Percentiles rank a stretch among this genome's conserved stretches.
phyloP scores from a whole-genome alignment of 2,888 invertebrate genomes.

The Sphecodes monilicornis region DNA sequence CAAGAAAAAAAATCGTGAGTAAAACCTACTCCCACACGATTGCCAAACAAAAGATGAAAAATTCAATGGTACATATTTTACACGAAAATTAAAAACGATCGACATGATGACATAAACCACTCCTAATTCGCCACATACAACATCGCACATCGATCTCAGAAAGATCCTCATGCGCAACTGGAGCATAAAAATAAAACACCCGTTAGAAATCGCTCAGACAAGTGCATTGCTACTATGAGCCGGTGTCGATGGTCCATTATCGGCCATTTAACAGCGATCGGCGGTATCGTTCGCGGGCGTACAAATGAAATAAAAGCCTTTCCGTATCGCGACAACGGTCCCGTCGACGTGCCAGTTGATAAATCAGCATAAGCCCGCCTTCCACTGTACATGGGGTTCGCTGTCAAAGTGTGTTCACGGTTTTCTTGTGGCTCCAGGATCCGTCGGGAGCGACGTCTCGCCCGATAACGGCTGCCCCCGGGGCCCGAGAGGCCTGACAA shows the following conservation, averaged over 20 bases:
- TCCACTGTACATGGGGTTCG: conserved; percentile 12
- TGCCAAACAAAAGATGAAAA: too few relatives aligned
- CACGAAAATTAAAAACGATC: too few relatives aligned
- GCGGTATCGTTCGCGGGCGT: conserved; percentile 15
- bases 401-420: conserved; percentile 37
- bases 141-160: too few relatives aligned
- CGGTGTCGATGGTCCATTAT: conserved; percentile 32
- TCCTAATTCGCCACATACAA: too few relatives aligned
- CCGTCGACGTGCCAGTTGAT: conserved; percentile 33
- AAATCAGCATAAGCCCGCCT: conserved; percentile 49
- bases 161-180: too few relatives aligned
- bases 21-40: too few relatives aligned
- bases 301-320: conserved; percentile 38
- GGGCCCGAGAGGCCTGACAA: conserved; percentile 51
- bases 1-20: too few relatives aligned
- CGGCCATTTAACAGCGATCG: conserved; percentile 25
- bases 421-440: conserved; percentile 21
- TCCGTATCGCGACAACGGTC: conserved; percentile 21
- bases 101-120: too few relatives aligned
- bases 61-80: too few relatives aligned
- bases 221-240: conserved; percentile 15
- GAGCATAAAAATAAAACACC: background rate
- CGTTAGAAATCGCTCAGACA: background rate
- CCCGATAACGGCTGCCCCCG: conserved; percentile 36
- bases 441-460: conserved; percentile 36